A percentile compares a stretch with the other conserved stretches of the same genome.
Evolutionary conservation across 2,888 invertebrate genomes (phyloP).

Genomic region (Glyphotaelius pellucidus): DNA sequence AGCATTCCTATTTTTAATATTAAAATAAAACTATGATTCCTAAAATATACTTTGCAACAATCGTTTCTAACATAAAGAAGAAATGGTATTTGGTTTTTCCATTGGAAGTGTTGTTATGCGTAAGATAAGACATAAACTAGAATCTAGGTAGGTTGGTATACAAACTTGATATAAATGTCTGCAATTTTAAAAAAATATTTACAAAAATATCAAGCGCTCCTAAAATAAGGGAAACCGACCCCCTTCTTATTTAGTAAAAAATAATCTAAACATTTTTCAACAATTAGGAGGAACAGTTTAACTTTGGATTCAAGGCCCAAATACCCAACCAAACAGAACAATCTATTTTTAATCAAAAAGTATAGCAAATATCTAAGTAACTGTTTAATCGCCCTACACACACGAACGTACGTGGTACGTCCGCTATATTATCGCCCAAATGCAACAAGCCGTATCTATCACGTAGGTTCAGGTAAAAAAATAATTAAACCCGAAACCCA

Average conservation of each 20-base stretch:
- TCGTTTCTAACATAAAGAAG: neutral
- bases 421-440: too few relatives aligned
- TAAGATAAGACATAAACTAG: neutral
- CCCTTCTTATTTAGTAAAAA: neutral
- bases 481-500: too few relatives aligned
- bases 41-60: neutral
- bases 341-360: too few relatives aligned
- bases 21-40: neutral
- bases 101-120: neutral
- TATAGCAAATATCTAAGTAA: too few relatives aligned
- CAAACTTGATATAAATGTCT: neutral
- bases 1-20: neutral
- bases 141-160: neutral
- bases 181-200: slow-evolving; percentile 31
- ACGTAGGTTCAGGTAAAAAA: too few relatives aligned
- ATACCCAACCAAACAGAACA: too few relatives aligned
- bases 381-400: too few relatives aligned
- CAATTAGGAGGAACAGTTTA: neutral
- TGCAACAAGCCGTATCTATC: too few relatives aligned
- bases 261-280: neutral
- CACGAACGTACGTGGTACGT: too few relatives aligned
- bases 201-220: neutral
- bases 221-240: neutral
- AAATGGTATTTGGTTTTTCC: neutral
- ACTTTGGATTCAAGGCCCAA: too few relatives aligned